phyloP scores from a whole-genome alignment of 2,888 invertebrate genomes.

The Sicus ferrugineus region DNA sequence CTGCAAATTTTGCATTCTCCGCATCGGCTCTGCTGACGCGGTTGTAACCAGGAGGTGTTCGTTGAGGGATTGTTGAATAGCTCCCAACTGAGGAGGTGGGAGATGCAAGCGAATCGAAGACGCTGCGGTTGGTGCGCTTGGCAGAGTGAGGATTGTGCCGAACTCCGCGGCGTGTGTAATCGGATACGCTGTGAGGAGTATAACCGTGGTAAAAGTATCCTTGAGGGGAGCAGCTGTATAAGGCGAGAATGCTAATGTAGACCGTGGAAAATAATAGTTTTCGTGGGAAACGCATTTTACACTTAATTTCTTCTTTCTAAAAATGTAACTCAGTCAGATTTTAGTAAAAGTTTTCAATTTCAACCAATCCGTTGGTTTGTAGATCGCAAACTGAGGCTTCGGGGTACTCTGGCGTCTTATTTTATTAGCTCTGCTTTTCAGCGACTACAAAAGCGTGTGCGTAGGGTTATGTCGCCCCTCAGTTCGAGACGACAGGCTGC shows the following conservation, averaged over 20 bases:
- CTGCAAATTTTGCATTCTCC: slow-evolving; percentile 60
- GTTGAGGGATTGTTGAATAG: too few relatives aligned
- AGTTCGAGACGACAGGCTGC: too few relatives aligned
- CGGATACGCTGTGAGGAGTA: slow-evolving; percentile 19
- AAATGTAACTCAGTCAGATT: slow-evolving; percentile 22
- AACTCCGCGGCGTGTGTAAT: neutral
- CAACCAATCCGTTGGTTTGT: slow-evolving; percentile 37
- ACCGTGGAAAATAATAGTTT: slow-evolving; percentile 30
- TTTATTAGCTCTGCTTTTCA: slow-evolving; percentile 40
- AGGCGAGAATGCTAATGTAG: slow-evolving; percentile 40
- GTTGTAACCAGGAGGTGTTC: neutral
- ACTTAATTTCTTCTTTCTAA: neutral
- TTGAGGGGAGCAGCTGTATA: slow-evolving; percentile 43
- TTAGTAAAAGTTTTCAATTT: slow-evolving; percentile 16
- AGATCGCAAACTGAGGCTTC: slow-evolving; percentile 39
- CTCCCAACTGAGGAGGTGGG: slow-evolving; percentile 8
- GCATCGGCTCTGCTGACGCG: slow-evolving; percentile 46
- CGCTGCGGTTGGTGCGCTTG: neutral
- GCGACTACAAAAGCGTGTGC: slow-evolving; percentile 1
- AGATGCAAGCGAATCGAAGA: neutral
- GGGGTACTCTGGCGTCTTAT: slow-evolving; percentile 36
- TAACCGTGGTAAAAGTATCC: slow-evolving; percentile 43
- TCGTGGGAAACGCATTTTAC: neutral
- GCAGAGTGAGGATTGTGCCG: neutral
- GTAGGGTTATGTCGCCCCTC: slow-evolving; percentile 38